Base-by-base conservation (phyloP, 92 coral and sea anemone genomes). In the Phenganax marumi region DNA sequence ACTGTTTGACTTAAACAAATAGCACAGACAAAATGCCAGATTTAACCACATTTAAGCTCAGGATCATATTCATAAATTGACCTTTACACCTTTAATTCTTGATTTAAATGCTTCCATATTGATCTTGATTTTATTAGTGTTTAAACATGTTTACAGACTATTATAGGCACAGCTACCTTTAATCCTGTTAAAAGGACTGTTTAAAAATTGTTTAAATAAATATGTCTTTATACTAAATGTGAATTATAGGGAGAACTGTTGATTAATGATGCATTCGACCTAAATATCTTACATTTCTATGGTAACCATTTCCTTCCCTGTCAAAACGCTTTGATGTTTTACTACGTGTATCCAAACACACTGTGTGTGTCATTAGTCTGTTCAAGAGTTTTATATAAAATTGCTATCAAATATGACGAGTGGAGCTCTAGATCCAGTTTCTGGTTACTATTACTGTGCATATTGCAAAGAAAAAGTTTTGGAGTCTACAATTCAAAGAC, bases 401-500 rank as follows among this genome's bases (percentile, higher is more conserved):
- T 53, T 2, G 2, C 57, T 53, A 16, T 53, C 57, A 53, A 53
- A 16, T 53, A 53, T 2, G 9, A 53, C 7, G 57, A 53, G 17
- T 53, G 57, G 9, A 11, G 57, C 57, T 53, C 57, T 10, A 53
- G 57, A 2, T 2, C 57, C 57, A 2, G 7, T 3, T 53, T 53
- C 82, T 77, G 82, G 82, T 21, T 26, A 77, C 33, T 39, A n/a
- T 51, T 77, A 77, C 66, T 77, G 82, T 25, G 47, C 52, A n/a
- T 70, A 77, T 54, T 77, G 82, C 63, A 56, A 56, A 39, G 82
- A 77, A 70, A 52, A 77, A 26, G 82, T 77, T 23, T 77, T 70
- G 0, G 82, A 77, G 51, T 77, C 82, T 12, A 77, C 82, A 77
- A 13, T 57, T 17, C 62, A 70, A 77, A 66, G 82, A 77, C 82